Conservation (phyloP, 2,888 invertebrate species). For the Bellardia pandia region DNA sequence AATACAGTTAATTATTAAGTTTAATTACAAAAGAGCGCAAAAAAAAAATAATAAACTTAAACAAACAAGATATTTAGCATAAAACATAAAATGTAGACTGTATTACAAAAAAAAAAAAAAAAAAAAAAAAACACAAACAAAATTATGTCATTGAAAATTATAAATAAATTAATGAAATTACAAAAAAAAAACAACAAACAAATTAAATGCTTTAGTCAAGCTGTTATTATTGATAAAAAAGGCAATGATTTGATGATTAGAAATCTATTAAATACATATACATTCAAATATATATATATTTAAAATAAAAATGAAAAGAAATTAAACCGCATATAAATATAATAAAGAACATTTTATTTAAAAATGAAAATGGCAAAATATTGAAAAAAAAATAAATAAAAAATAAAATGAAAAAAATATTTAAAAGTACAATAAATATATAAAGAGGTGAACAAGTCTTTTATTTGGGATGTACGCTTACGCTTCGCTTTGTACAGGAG, state of each 20-base stretch:
- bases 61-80: conserved; percentile 52
- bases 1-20: conserved; percentile 36
- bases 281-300: conserved; percentile 62
- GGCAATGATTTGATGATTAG: conserved; percentile 67
- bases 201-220: conserved; percentile 67
- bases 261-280: conserved; percentile 71
- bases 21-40: conserved; percentile 17
- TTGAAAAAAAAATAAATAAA: conserved; percentile 23
- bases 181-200: conserved; percentile 38
- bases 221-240: conserved; percentile 68
- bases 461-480: conserved; percentile 12
- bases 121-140: conserved; percentile 8
- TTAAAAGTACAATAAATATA: conserved; percentile 72
- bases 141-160: conserved; percentile 52
- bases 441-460: conserved; percentile 59
- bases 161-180: background rate
- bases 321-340: conserved; percentile 24
- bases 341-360: conserved; percentile 61
- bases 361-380: conserved; percentile 53
- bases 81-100: conserved; percentile 70
- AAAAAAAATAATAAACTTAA: conserved; percentile 25
- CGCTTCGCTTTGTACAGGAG: background rate
- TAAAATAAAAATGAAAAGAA: conserved; percentile 31
- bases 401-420: conserved; percentile 69
- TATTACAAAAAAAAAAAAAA: conserved; percentile 51